Percentiles rank a stretch among this genome's conserved stretches.
Conservation (phyloP, 2,888 invertebrate species). For the Yponomeuta sedellus region DNA sequence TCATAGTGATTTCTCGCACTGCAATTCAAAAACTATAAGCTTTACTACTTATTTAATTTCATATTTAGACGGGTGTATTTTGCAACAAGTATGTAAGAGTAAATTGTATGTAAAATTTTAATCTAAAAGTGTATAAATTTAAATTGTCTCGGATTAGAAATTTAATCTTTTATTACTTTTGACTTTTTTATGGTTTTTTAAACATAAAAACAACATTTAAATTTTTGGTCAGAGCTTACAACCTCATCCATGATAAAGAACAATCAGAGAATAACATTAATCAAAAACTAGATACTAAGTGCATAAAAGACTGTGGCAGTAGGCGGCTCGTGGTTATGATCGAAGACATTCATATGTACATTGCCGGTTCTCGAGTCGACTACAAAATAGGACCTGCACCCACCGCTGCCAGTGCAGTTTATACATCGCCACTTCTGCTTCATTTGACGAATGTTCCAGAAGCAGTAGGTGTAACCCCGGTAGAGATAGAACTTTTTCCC, state of each 20-base stretch:
- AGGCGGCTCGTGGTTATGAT: not conserved
- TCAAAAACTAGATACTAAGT: no score
- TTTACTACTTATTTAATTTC: no score
- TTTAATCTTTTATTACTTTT: not conserved
- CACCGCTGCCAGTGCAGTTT: not conserved
- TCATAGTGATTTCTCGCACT: constrained; percentile 19
- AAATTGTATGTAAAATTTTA: not conserved
- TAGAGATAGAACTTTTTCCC: not conserved
- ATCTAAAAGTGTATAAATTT: no score
- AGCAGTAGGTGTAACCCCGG: not conserved
- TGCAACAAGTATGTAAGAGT: not conserved
- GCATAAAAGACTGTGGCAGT: no score
- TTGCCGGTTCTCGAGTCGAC: not conserved
- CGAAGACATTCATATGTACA: not conserved
- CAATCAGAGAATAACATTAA: no score
- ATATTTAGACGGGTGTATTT: not conserved
- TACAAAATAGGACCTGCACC: not conserved
- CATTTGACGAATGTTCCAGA: constrained; percentile 25
- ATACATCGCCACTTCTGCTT: constrained; percentile 16
- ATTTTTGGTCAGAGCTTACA: not conserved
- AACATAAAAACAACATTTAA: not conserved
- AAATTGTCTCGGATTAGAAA: not conserved
- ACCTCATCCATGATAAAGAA: no score
- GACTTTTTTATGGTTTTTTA: not conserved
- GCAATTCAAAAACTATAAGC: constrained; percentile 1